Percentiles rank a stretch among this genome's conserved stretches.
These are phyloP conservation scores for Geodia barretti DNA, from an alignment of 37 sponge, comb jelly and placozoan species.

Conservation along the genomic window DNA sequence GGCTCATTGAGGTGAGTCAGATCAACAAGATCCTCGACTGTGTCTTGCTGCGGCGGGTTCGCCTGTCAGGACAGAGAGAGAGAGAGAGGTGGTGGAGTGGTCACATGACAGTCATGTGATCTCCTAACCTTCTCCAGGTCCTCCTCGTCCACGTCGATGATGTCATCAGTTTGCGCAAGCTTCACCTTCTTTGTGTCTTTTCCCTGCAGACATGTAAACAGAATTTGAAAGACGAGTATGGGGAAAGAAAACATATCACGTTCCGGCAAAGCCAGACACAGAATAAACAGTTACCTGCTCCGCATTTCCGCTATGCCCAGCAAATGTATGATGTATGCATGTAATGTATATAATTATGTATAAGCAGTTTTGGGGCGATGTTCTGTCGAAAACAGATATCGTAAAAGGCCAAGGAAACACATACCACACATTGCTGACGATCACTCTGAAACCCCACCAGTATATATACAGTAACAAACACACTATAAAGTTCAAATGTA, in stretches of 20 bases:
- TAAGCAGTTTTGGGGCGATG: too few species aligned
- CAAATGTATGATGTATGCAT: too few species aligned
- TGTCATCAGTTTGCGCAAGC: conserved; percentile 57
- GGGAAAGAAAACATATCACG: neutral
- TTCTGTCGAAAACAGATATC: too few species aligned
- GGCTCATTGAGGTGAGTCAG: conserved; percentile 93
- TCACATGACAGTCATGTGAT: conserved; percentile 16
- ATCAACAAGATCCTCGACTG: conserved; percentile 91
- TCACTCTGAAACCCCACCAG: too few species aligned
- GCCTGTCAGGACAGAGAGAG: conserved; percentile 54
- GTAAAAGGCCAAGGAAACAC: too few species aligned
- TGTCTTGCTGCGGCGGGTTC: conserved; percentile 79
- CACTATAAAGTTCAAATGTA: too few species aligned
- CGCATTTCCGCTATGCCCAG: too few species aligned
- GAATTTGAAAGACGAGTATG: too few species aligned
- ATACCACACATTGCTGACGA: too few species aligned
- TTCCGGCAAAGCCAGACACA: neutral
- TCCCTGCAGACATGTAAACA: conserved; percentile 31
- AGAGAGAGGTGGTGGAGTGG: neutral
- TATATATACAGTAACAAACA: too few species aligned
- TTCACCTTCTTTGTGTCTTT: conserved; percentile 54
- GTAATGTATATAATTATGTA: too few species aligned
- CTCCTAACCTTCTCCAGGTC: conserved; percentile 74
- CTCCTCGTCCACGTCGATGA: conserved; percentile 76
- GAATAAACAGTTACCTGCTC: neutral